Evolutionary conservation across 2,888 invertebrate species (phyloP), one percentile per base, ranked within the genome.

Genomic region (Celastrina argiolus): DNA sequence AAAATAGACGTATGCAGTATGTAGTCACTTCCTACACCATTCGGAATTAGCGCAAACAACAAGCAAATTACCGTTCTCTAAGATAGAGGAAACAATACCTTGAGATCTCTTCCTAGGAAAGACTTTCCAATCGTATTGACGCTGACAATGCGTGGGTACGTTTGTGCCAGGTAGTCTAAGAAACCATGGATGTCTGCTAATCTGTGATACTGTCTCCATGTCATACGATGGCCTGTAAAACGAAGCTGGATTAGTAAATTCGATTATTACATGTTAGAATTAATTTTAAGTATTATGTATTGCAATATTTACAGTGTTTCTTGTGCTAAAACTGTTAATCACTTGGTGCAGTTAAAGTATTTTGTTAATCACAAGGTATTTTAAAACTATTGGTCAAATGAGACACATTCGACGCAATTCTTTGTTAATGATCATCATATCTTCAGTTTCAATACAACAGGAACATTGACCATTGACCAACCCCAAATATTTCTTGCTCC

Each of bases 181-280:
- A 94, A 97, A 26, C 94, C 94, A 74, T 95, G 91, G 69, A 97
- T 96, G 78, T 97, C 96, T 6, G 91, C 92, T 42, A 96, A 77
- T 45, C 94, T 93, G 81, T 97, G 96, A 80, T 97, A 97, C 69
- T 95, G 94, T 75, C 94, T 92, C 96, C 96, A 97, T 66, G 96
- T 96, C 92, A 97, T 88, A 28, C 89, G 84, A 69, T 91, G 91
- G 68, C 91, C 91, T 91, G 76, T 63, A 74, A 76, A 69, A 64
- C 66, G 66, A 56, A 34, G 6, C 31, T 31, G 31, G 69, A 75
- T 78, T 80, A 31, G 22, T 2, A 8, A 42, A 42, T 42, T 42
- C 42, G 2, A 42, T n/a, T 16, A n/a, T 42, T 42, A 42, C 42
- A 16, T 7, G 42, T 6, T 12, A 31, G 31, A 8, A 8, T 1